Evolutionary conservation across 2,797 vertebrate genomes (phyloP), one percentile per base, ranked within the genome.

Genomic region (Onychomys leucogaster): DNA sequence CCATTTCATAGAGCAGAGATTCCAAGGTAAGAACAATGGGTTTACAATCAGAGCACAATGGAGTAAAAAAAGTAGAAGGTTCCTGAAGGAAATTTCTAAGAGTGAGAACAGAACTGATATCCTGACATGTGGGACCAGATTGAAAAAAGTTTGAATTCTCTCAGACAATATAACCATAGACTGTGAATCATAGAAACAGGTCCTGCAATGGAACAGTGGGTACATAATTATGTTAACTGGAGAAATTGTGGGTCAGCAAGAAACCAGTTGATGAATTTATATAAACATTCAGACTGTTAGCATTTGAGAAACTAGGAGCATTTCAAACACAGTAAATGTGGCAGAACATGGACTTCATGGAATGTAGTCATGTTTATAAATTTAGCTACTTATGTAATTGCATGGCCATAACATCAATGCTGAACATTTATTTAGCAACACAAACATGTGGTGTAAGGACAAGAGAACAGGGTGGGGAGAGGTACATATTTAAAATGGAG

Each of bases 121-220:
- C 23, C 34, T 89, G 37, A 77, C 83, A 3, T 37, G 17, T 86
- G 49, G n/a, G 34, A 32, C 19, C n/a, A 94, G 7, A 61, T 2
- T 87, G 29, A 92, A 91, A 94, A n/a, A 27, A 65, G n/a, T 52
- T 92, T 52, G n/a, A 75, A 13, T 93, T 94, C 92, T 93, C 91
- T 93, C 12, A 89, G 43, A 89, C 84, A 94, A 49, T 34, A 25
- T 52, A 67, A 25, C 46, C n/a, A 63, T 19, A 29, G 13, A 82
- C 57, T 69, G 77, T 10, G 59, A 19, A 73, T 77, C 77, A 85
- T 63, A 82, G 82, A 67, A 86, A 23, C 41, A 91, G 71, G 65
- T 94, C 29, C n/a, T 76, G 96, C 21, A 4, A 29, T 43, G 23
- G 16, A 82, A 71, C 27, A 13, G 19, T 82, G 27, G 69, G 9